These are phyloP conservation scores for Chironomus striatipennis DNA, from an alignment of 1,140 invertebrate species.

Conservation along the genomic window DNA sequence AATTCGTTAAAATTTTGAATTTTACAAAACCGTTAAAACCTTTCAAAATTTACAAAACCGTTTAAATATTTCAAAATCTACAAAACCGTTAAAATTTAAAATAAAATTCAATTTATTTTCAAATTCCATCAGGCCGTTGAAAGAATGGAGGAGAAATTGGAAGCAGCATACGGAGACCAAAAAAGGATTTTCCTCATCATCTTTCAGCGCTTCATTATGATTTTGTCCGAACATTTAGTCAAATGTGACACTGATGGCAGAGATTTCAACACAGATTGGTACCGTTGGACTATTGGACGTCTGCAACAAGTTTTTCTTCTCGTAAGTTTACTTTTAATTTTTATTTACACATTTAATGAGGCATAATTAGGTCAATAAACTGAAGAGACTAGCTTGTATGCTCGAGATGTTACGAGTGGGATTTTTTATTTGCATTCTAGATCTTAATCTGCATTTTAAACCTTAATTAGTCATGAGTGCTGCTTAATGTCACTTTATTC, in stretches of 20 bases:
- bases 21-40: conserved; percentile 8
- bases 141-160: conserved; percentile 90
- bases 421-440: too few relatives aligned
- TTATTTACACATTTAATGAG: background rate
- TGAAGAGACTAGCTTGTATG: too few relatives aligned
- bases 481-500: too few relatives aligned
- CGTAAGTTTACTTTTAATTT: conserved; percentile 49
- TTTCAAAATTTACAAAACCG: background rate
- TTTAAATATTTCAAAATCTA: background rate
- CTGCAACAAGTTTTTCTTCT: conserved; percentile 91
- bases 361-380: too few relatives aligned
- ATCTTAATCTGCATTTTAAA: too few relatives aligned
- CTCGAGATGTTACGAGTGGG: too few relatives aligned
- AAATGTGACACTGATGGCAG: conserved; percentile 85
- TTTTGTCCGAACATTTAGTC: conserved; percentile 91
- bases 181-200: conserved; percentile 96
- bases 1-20: background rate
- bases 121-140: conserved; percentile 72
- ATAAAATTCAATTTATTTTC: background rate
- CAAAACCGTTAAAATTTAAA: background rate
- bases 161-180: conserved; percentile 89
- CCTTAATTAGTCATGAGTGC: too few relatives aligned
- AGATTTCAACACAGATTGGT: conserved; percentile 94
- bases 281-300: conserved; percentile 90
- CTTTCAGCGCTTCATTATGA: conserved; percentile 98